Conservation (phyloP, 2,888 invertebrate species). For the Caenorhabditis wallacei region DNA sequence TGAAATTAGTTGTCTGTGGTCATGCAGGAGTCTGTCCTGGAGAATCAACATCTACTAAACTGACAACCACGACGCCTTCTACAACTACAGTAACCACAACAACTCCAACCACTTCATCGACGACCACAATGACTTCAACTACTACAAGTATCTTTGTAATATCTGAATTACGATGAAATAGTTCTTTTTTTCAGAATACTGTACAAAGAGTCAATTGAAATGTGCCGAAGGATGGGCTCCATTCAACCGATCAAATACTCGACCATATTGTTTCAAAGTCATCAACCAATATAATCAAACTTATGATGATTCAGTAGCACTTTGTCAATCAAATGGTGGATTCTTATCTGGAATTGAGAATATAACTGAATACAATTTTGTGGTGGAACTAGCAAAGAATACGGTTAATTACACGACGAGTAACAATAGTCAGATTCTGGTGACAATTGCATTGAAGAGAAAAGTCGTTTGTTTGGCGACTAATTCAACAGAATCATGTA, state of each 20-base stretch:
- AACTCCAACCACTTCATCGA: not conserved
- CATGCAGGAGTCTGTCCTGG: conserved; percentile 42
- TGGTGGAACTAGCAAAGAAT: conserved; percentile 39
- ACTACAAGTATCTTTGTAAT: not conserved
- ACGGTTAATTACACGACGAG: conserved; percentile 37
- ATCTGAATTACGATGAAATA: not conserved
- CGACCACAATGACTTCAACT: conserved; percentile 17
- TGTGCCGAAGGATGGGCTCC: conserved; percentile 48
- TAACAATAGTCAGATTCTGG: conserved; percentile 21
- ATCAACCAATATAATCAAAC: conserved; percentile 50
- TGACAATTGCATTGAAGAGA: conserved; percentile 51
- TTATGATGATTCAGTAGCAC: conserved; percentile 33
- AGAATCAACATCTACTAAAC: conserved; percentile 15
- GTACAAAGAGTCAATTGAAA: conserved; percentile 11
- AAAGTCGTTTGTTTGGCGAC: conserved; percentile 20
- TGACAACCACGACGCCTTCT: conserved; percentile 8
- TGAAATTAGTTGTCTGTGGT: conserved; percentile 48
- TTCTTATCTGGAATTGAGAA: conserved; percentile 55
- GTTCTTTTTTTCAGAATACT: conserved; percentile 18
- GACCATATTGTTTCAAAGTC: conserved; percentile 45
- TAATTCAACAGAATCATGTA: conserved; percentile 40
- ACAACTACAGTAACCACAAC: conserved; percentile 21
- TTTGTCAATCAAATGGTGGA: conserved; percentile 32
- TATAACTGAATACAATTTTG: conserved; percentile 45
- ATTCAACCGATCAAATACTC: conserved; percentile 17